Evolutionary conservation across 2,113 vertebrate genomes (phyloP), one percentile per base, ranked within the genome.

Genomic region (Apteryx mantelli): DNA sequence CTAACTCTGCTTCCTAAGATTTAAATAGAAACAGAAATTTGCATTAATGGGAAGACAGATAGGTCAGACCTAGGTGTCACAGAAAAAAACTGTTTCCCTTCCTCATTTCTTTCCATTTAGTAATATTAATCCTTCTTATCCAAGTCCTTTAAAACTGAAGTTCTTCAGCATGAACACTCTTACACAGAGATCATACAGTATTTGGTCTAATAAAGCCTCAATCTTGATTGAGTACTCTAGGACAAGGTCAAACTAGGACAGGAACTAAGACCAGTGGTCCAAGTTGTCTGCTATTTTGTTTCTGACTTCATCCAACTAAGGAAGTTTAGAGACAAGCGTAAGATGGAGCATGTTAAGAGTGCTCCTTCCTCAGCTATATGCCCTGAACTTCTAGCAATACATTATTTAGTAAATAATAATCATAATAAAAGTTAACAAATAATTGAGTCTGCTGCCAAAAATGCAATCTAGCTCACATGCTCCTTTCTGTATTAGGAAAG

Each of bases 11-110:
- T 89, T 92, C 86, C 70, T 86, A 82, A 80, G 71, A 88, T 58
- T 78, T 95, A 95, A 96, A 82, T 63, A n/a, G 69, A 92, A 95
- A 92, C 86, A 95, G 93, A 89, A 93, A 92, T 88, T 78, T 92
- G 48, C 36, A 42, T 64, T 74, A 81, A 80, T 50, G 55, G 13
- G 40, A 65, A 85, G n/a, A 85, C 30, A 94, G 44, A 74, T 11
- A 77, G 46, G 17, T 55, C 74, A 88, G 69, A 79, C 32, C 11
- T 55, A 78, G 80, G 52, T 75, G 56, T 76, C 46, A 42, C 8
- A 63, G 73, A 40, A 83, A 53, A 82, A 85, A 69, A 36, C 0
- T 21, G 4, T n/a, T 86, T 92, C 86, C 8, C 13, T 83, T 90
- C 50, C 20, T 66, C 2, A 44, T 82, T 90, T 94, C 22, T 34